A percentile compares a stretch with the other conserved stretches of the same genome.
phyloP scores from a whole-genome alignment of 2,113 vertebrate genomes.

The Phalacrocorax brasilianus region DNA sequence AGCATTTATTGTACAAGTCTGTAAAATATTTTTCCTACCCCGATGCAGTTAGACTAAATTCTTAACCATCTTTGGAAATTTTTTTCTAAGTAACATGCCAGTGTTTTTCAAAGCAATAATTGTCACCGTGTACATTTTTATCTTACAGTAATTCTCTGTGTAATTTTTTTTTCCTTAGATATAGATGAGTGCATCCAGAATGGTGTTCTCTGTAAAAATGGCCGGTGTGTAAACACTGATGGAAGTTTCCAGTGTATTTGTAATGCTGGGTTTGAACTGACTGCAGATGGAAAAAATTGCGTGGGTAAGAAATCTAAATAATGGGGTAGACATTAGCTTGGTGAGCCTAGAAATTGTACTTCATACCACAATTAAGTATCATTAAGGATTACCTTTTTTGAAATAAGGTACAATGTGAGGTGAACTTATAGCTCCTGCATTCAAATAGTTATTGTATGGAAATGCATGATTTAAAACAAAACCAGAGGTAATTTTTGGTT shows the following conservation, averaged over 20 bases:
- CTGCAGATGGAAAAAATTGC: slow-evolving; percentile 75
- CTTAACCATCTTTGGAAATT: neutral
- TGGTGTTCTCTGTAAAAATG: slow-evolving; percentile 79
- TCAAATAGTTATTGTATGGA: neutral
- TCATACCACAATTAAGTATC: neutral
- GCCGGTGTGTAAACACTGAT: slow-evolving; percentile 79
- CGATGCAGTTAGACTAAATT: neutral
- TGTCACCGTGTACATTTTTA: neutral
- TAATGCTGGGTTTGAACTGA: slow-evolving; percentile 78
- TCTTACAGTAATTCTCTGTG: neutral
- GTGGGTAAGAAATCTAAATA: slow-evolving; percentile 67
- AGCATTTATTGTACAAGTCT: neutral
- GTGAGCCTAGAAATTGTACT: neutral
- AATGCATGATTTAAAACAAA: neutral
- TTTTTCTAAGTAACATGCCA: neutral
- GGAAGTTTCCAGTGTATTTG: slow-evolving; percentile 83
- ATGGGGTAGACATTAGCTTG: neutral
- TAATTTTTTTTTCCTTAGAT: slow-evolving; percentile 47
- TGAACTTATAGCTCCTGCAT: neutral
- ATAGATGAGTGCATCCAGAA: slow-evolving; percentile 79
- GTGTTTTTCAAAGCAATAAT: neutral
- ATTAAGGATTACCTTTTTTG: neutral
- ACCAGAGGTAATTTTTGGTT: neutral
- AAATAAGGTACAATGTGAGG: neutral
- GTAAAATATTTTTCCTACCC: neutral